Evolutionary conservation across 64 coral and sea anemone genomes (phyloP).

Genomic region (Actinia equina): DNA sequence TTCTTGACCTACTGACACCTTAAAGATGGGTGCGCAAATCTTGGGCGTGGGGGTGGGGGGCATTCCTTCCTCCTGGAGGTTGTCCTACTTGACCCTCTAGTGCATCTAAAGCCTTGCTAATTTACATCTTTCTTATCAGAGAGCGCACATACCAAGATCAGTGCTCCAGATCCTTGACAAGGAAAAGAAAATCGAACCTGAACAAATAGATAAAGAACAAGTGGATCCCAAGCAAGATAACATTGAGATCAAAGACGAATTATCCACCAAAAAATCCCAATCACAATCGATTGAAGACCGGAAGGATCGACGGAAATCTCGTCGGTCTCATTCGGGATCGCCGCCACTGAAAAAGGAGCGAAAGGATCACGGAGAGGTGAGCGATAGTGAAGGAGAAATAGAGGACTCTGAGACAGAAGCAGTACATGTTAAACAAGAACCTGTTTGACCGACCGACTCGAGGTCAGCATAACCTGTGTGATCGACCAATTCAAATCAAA

Average conservation of each 20-base stretch:
- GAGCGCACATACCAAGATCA: slow-evolving; percentile 88
- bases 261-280: slow-evolving; percentile 64
- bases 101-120: background rate
- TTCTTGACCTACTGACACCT: background rate
- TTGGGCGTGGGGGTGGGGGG: too few relatives aligned
- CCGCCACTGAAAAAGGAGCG: slow-evolving; percentile 57
- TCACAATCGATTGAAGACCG: slow-evolving; percentile 51
- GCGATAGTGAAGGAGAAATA: slow-evolving; percentile 72
- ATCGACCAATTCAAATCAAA: background rate
- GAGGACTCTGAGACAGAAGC: slow-evolving; percentile 20
- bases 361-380: slow-evolving; percentile 53
- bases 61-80: too few relatives aligned
- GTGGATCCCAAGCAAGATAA: slow-evolving; percentile 76
- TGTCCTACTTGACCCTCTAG: too few relatives aligned
- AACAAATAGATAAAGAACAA: slow-evolving; percentile 72
- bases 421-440: slow-evolving; percentile 7
- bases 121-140: slow-evolving; percentile 13
- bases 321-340: slow-evolving; percentile 81
- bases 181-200: slow-evolving; percentile 75
- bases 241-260: slow-evolving; percentile 44
- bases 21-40: background rate
- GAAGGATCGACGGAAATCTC: slow-evolving; percentile 70
- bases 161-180: slow-evolving; percentile 88
- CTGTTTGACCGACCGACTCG: background rate
- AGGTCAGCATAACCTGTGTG: background rate